phyloP scores from a whole-genome alignment of 2,888 invertebrate genomes.

The Chymomyza procnemis region DNA sequence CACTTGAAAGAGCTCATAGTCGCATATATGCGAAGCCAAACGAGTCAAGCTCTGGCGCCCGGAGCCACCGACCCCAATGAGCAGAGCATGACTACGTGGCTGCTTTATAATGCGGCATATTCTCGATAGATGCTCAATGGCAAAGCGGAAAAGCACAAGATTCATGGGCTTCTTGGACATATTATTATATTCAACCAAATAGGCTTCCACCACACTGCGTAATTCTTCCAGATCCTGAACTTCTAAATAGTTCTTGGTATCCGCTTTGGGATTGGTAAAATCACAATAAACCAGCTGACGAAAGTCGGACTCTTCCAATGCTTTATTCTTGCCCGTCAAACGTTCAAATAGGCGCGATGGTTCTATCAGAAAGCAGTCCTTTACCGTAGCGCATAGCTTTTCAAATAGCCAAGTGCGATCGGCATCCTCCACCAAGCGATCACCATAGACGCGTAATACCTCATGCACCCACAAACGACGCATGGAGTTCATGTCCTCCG shows the following conservation, averaged over 20 bases:
- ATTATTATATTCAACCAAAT: constrained; percentile 93
- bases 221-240: constrained; percentile 90
- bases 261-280: constrained; percentile 95
- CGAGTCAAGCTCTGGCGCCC: constrained; percentile 94
- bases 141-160: constrained; percentile 94
- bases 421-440: constrained; percentile 90
- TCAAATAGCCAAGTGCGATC: constrained; percentile 90
- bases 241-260: constrained; percentile 92
- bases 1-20: constrained; percentile 94
- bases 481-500: constrained; percentile 90
- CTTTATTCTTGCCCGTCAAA: constrained; percentile 79
- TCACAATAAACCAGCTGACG: constrained; percentile 95
- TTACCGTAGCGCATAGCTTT: constrained; percentile 83
- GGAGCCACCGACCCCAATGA: constrained; percentile 95
- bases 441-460: constrained; percentile 93
- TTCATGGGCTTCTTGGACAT: constrained; percentile 98
- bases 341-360: constrained; percentile 86
- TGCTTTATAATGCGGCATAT: constrained; percentile 94
- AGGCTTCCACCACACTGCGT: constrained; percentile 90
- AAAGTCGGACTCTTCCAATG: constrained; percentile 88
- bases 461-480: constrained; percentile 97
- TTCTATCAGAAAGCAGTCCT: constrained; percentile 82
- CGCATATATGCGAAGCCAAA: constrained; percentile 94
- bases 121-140: constrained; percentile 94
- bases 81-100: constrained; percentile 92